phyloP scores from a whole-genome alignment of 1,140 invertebrate genomes.

The Magallana angulata region DNA sequence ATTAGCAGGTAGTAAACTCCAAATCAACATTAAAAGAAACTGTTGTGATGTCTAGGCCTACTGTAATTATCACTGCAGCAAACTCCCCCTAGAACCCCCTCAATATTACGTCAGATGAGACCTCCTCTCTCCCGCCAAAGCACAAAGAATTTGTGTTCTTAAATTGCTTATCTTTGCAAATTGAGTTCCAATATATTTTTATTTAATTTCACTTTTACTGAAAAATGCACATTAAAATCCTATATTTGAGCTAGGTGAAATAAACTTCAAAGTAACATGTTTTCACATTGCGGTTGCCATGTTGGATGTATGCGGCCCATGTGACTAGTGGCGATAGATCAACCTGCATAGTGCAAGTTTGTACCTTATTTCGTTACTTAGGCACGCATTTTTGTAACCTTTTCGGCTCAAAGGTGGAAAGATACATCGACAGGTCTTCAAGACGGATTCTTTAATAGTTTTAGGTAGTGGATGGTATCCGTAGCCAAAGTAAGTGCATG shows the following conservation, averaged over 20 bases:
- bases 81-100: not conserved
- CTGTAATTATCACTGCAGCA: too few relatives aligned
- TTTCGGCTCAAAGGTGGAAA: slow-evolving; percentile 48
- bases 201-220: not conserved
- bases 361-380: slow-evolving; percentile 57
- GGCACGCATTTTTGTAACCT: slow-evolving; percentile 59
- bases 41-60: too few relatives aligned
- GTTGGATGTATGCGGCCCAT: slow-evolving; percentile 70
- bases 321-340: slow-evolving; percentile 68
- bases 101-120: slow-evolving; percentile 22
- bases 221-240: not conserved
- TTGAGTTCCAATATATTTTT: not conserved
- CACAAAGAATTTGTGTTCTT: slow-evolving; percentile 19
- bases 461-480: slow-evolving; percentile 31
- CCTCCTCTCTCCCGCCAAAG: slow-evolving; percentile 59
- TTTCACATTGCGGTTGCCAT: slow-evolving; percentile 68
- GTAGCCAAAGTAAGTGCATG: slow-evolving; percentile 42
- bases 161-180: not conserved
- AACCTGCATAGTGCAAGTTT: slow-evolving; percentile 60
- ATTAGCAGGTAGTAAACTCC: too few relatives aligned
- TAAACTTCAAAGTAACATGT: slow-evolving; percentile 31
- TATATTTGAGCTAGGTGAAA: not conserved
- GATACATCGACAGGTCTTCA: slow-evolving; percentile 7
- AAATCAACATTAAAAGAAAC: too few relatives aligned
- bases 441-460: slow-evolving; percentile 33